phyloP scores from a whole-genome alignment of 2,113 vertebrate genomes.

The Burhinus oedicnemus region DNA sequence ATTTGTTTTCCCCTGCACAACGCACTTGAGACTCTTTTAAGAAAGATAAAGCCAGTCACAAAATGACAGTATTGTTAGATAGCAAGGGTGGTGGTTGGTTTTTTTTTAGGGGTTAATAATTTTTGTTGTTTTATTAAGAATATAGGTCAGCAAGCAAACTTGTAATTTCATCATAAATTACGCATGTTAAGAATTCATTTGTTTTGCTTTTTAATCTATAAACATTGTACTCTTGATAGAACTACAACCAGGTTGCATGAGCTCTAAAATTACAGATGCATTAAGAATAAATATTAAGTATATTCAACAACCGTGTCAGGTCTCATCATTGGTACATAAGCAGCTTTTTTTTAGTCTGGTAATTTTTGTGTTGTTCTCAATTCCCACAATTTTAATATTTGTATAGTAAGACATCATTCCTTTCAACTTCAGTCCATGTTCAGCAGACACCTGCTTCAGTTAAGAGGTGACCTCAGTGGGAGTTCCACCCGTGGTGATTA shows the following conservation, averaged over 20 bases:
- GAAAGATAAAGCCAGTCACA: neutral
- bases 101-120: neutral
- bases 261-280: neutral
- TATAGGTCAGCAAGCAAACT: neutral
- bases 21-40: neutral
- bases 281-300: neutral
- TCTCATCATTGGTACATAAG: neutral
- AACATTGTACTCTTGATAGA: neutral
- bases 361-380: neutral
- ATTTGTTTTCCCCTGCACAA: neutral
- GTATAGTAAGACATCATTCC: neutral
- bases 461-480: constrained; percentile 31
- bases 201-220: neutral
- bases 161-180: neutral
- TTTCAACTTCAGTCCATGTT: neutral
- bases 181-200: neutral
- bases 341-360: neutral
- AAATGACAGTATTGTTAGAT: neutral
- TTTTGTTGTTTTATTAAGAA: neutral
- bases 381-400: neutral
- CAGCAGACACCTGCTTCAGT: constrained; percentile 14
- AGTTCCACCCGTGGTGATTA: constrained; percentile 35
- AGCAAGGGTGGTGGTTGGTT: neutral
- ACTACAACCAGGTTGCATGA: neutral
- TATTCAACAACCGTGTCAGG: neutral